A percentile compares a stretch with the other conserved stretches of the same genome.
Evolutionary conservation across 2,888 invertebrate genomes (phyloP).

Genomic region (Caenorhabditis sp.): DNA sequence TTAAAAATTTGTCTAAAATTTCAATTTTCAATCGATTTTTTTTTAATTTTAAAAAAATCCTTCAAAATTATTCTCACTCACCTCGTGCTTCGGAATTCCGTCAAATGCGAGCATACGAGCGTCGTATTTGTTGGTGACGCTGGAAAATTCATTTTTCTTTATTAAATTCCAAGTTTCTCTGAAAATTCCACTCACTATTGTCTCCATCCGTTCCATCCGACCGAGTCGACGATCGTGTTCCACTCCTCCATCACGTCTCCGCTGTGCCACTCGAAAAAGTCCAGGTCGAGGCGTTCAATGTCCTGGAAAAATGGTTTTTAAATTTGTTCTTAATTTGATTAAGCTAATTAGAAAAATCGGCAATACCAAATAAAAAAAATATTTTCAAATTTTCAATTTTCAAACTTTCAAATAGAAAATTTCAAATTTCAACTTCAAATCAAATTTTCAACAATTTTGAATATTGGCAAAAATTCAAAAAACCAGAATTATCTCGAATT

Average conservation of each 20-base stretch:
- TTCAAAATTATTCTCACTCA: background rate
- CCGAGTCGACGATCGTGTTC: slow-evolving; percentile 74
- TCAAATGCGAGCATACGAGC: slow-evolving; percentile 75
- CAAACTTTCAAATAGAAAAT: background rate
- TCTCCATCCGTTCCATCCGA: slow-evolving; percentile 76
- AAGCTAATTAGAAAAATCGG: background rate
- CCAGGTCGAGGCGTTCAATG: slow-evolving; percentile 87
- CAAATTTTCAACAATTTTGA: too few relatives aligned
- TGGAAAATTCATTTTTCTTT: slow-evolving; percentile 42
- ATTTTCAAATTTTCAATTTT: background rate
- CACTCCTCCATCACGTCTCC: slow-evolving; percentile 80
- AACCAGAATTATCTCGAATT: too few relatives aligned
- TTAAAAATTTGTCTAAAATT: background rate
- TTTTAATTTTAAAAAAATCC: background rate
- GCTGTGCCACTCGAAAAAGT: slow-evolving; percentile 82
- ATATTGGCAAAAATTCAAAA: too few relatives aligned
- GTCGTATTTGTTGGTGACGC: slow-evolving; percentile 75
- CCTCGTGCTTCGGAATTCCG: slow-evolving; percentile 76
- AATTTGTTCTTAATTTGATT: background rate
- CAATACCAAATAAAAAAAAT: background rate
- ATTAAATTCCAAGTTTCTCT: background rate
- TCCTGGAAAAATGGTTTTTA: slow-evolving; percentile 86
- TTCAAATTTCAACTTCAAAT: background rate
- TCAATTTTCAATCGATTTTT: too few relatives aligned
- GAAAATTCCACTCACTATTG: slow-evolving; percentile 69